A percentile compares a stretch with the other conserved stretches of the same genome.
phyloP scores from a whole-genome alignment of 2,797 vertebrate species.

The Acomys russatus region DNA sequence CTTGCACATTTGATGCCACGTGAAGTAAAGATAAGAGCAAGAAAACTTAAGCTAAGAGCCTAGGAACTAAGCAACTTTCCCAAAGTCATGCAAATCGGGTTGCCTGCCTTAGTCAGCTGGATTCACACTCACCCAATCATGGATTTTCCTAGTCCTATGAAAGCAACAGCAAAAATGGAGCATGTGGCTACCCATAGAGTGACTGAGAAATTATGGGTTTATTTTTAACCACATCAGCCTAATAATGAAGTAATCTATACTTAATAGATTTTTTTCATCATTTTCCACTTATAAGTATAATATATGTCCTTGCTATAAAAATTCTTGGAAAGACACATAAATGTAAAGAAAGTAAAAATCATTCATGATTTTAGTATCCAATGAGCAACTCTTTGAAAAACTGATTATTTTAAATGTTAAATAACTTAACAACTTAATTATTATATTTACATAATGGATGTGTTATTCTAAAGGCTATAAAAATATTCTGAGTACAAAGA shows the following conservation, averaged over 20 bases:
- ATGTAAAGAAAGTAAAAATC: conserved; percentile 25
- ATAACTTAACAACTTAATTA: background rate
- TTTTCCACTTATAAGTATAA: background rate
- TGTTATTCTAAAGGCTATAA: background rate
- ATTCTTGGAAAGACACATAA: background rate
- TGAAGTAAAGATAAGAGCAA: background rate
- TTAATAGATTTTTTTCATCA: background rate
- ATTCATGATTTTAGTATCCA: background rate
- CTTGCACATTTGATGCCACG: background rate
- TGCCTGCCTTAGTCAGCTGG: background rate
- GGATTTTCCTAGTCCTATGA: background rate
- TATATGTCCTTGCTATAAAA: background rate
- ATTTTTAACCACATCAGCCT: background rate
- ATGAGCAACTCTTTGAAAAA: background rate
- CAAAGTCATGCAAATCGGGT: background rate
- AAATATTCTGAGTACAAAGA: background rate
- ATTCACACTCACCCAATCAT: too few species aligned
- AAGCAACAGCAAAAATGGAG: background rate
- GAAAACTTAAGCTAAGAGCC: background rate
- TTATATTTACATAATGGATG: background rate
- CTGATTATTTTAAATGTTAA: background rate
- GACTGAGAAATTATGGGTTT: background rate
- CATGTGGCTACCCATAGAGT: background rate
- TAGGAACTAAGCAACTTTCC: background rate
- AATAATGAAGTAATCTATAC: background rate